phyloP scores from a whole-genome alignment of 2,113 vertebrate species.

The Clupea harengus region DNA sequence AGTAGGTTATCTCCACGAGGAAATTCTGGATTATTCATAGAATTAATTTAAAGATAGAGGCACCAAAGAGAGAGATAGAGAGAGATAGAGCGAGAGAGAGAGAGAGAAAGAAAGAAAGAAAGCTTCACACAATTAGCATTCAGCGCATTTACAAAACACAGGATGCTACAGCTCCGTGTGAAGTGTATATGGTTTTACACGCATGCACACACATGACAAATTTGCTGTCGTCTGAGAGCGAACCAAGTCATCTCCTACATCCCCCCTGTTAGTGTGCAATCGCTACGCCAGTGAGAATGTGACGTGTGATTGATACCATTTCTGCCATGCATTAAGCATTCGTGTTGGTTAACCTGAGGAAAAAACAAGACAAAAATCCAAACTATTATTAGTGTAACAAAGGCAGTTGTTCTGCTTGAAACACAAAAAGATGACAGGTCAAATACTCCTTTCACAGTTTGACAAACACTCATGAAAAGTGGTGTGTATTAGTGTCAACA shows the following conservation, averaged over 20 bases:
- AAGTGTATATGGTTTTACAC: background rate
- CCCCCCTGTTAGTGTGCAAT: background rate
- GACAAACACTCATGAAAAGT: background rate
- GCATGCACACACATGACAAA: background rate
- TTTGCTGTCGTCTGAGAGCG: background rate
- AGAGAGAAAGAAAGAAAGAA: background rate
- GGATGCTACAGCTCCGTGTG: background rate
- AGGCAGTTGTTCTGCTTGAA: slow-evolving; percentile 1
- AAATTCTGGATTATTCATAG: slow-evolving; percentile 50
- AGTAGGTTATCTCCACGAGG: slow-evolving; percentile 39
- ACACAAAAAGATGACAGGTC: slow-evolving; percentile 2
- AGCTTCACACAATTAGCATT: slow-evolving; percentile 14
- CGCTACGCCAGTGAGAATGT: background rate
- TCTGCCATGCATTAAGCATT: background rate
- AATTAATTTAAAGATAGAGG: slow-evolving; percentile 24
- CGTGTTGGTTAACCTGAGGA: background rate
- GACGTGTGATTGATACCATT: background rate
- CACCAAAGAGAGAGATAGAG: background rate
- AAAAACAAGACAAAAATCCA: background rate
- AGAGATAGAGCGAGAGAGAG: slow-evolving; percentile 18
- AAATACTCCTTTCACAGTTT: background rate
- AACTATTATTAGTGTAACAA: slow-evolving; percentile 5
- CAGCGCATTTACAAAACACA: background rate
- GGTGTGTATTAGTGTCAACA: background rate
- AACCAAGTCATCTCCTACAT: background rate